Evolutionary conservation across 2,797 vertebrate genomes (phyloP).

Genomic region (Centroberyx gerrardi): DNA sequence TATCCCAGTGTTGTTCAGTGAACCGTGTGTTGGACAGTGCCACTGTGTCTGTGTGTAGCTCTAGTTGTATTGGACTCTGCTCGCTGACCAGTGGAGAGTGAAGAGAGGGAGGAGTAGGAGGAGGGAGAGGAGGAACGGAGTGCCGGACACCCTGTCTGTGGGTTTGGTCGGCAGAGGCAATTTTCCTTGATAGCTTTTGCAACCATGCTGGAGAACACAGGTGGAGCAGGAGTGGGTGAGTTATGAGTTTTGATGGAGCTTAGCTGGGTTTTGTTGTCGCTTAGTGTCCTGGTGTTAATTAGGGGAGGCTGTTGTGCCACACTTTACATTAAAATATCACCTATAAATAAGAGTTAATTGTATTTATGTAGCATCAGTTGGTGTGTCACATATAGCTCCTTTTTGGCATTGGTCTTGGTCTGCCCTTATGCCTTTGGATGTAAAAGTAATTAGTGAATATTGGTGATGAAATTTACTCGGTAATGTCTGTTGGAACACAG

Average conservation of each 20-base stretch:
- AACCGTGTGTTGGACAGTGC: conserved; percentile 76
- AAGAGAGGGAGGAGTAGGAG: conserved; percentile 64
- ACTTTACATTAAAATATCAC: conserved; percentile 5
- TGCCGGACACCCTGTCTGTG: conserved; percentile 64
- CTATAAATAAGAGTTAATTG: background rate
- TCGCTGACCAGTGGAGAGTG: conserved; percentile 79
- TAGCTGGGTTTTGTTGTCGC: conserved; percentile 31
- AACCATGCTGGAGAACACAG: conserved; percentile 84
- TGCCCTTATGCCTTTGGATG: background rate
- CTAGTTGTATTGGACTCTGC: conserved; percentile 70
- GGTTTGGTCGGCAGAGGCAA: conserved; percentile 60
- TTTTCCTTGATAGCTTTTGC: conserved; percentile 62
- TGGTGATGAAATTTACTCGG: background rate
- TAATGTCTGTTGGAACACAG: background rate
- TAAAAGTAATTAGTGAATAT: background rate
- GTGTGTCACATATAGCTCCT: background rate
- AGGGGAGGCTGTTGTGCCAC: background rate
- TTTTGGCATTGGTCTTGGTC: background rate
- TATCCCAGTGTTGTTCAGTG: conserved; percentile 80
- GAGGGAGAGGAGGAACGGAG: conserved; percentile 64
- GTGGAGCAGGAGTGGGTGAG: conserved; percentile 82
- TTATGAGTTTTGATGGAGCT: conserved; percentile 52
- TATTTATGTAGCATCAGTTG: background rate
- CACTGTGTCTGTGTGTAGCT: conserved; percentile 73
- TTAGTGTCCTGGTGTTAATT: background rate